A percentile compares a stretch with the other conserved stretches of the same genome.
phyloP scores from a whole-genome alignment of 2,888 invertebrate genomes.

The Leptinotarsa tumamoca region DNA sequence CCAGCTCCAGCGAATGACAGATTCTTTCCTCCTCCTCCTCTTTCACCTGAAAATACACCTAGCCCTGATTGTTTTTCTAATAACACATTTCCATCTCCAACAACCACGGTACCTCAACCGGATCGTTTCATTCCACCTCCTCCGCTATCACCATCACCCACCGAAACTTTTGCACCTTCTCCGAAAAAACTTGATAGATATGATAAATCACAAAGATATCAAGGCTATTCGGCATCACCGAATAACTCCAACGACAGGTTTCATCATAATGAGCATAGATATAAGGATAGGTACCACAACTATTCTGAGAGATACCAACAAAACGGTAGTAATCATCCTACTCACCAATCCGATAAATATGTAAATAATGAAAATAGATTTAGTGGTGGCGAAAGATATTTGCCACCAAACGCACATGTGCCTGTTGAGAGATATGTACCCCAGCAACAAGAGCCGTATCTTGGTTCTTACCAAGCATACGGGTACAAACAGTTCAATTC shows the following conservation, averaged over 20 bases:
- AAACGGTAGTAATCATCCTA: constrained; percentile 40
- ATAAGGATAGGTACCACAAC: constrained; percentile 44
- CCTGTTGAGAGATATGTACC: constrained; percentile 81
- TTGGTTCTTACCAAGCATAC: constrained; percentile 64
- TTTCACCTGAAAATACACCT: constrained; percentile 66
- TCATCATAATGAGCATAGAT: constrained; percentile 37
- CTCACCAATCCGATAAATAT: constrained; percentile 44
- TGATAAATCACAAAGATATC: constrained; percentile 54
- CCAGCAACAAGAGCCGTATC: constrained; percentile 71
- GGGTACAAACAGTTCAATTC: constrained; percentile 45
- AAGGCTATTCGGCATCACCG: constrained; percentile 54
- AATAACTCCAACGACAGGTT: constrained; percentile 49
- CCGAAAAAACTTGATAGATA: constrained; percentile 60
- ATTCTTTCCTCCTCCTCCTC: constrained; percentile 70
- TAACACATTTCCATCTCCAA: constrained; percentile 68
- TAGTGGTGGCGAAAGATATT: constrained; percentile 68
- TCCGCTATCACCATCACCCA: constrained; percentile 63
- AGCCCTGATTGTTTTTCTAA: constrained; percentile 74
- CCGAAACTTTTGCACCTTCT: constrained; percentile 57
- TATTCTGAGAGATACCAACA: constrained; percentile 42
- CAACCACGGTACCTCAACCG: constrained; percentile 67
- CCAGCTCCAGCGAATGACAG: constrained; percentile 71
- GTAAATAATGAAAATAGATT: constrained; percentile 55
- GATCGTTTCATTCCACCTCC: constrained; percentile 70
- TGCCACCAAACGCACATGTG: constrained; percentile 78